Percentiles rank a stretch among this genome's conserved stretches.
Evolutionary conservation across 2,797 vertebrate species (phyloP).

Genomic region (Pantherophis alleghaniensis): DNA sequence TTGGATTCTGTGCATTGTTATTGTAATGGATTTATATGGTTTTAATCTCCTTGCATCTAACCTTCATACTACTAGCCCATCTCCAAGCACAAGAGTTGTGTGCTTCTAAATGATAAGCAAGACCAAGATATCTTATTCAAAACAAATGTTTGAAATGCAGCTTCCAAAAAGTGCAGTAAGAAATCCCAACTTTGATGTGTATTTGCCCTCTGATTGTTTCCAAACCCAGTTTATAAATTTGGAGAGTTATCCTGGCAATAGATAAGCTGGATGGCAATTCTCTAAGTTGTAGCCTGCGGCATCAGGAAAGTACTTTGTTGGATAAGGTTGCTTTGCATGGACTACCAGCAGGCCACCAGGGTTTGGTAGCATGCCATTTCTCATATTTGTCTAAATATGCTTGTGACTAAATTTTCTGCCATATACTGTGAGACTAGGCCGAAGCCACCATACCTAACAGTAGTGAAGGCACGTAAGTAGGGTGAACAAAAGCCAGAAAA

Average conservation of each 20-base stretch:
- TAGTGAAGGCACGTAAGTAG: too few relatives aligned
- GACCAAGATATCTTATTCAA: neutral
- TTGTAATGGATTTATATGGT: neutral
- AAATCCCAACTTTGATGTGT: neutral
- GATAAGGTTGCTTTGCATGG: neutral
- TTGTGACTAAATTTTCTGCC: neutral
- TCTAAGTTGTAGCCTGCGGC: neutral
- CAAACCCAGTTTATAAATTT: neutral
- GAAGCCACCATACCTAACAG: too few relatives aligned
- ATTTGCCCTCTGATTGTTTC: neutral
- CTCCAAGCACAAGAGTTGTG: neutral
- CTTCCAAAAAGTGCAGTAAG: neutral
- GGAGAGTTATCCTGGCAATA: neutral
- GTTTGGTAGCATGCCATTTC: neutral
- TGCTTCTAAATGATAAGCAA: neutral
- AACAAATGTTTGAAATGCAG: neutral
- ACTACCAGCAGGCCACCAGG: neutral
- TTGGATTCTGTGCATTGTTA: neutral
- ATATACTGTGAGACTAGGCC: neutral
- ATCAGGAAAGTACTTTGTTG: neutral
- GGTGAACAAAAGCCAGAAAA: neutral
- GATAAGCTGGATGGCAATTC: neutral
- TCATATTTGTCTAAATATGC: neutral
- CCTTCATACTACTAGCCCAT: neutral
- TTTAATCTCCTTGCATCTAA: neutral